Conservation (phyloP, 2,888 invertebrate genomes). For the Phalera bucephala region DNA sequence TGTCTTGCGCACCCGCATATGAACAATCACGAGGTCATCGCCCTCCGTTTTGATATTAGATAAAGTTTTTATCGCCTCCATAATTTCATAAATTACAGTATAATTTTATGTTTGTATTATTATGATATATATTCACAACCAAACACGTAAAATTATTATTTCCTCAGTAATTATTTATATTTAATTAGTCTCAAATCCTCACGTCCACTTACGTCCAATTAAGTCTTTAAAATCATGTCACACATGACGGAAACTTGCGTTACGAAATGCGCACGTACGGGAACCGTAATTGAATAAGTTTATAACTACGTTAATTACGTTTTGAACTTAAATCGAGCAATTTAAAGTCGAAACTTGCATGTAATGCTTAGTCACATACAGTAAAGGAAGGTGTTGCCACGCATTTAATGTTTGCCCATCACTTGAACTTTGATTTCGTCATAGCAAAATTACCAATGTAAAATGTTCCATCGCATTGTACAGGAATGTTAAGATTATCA, state of each 20-base stretch:
- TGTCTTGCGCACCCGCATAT: constrained; percentile 3
- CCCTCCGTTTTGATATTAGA: constrained; percentile 27
- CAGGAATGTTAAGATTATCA: constrained; percentile 7
- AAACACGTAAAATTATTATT: constrained; percentile 20
- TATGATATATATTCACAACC: constrained; percentile 21
- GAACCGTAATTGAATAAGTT: constrained; percentile 18
- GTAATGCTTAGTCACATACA: constrained; percentile 23
- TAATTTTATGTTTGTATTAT: constrained; percentile 26
- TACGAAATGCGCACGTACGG: constrained; percentile 18
- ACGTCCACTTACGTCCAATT: constrained; percentile 38
- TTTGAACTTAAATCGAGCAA: constrained; percentile 25
- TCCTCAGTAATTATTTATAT: constrained; percentile 30
- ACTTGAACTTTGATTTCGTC: constrained; percentile 48
- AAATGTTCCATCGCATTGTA: constrained; percentile 21
- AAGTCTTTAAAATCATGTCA: constrained; percentile 38
- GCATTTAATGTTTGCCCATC: constrained; percentile 36
- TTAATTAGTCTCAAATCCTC: constrained; percentile 34
- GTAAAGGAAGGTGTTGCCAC: constrained; percentile 20
- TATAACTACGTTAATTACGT: constrained; percentile 16
- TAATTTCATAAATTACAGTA: constrained; percentile 10
- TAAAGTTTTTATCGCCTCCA: constrained; percentile 15
- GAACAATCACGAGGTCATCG: constrained; percentile 17
- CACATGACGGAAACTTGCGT: constrained; percentile 33
- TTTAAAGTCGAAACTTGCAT: constrained; percentile 28
- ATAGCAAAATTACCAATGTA: constrained; percentile 29